phyloP scores from a whole-genome alignment of 2,888 invertebrate genomes.

The Diarsia rubi region DNA sequence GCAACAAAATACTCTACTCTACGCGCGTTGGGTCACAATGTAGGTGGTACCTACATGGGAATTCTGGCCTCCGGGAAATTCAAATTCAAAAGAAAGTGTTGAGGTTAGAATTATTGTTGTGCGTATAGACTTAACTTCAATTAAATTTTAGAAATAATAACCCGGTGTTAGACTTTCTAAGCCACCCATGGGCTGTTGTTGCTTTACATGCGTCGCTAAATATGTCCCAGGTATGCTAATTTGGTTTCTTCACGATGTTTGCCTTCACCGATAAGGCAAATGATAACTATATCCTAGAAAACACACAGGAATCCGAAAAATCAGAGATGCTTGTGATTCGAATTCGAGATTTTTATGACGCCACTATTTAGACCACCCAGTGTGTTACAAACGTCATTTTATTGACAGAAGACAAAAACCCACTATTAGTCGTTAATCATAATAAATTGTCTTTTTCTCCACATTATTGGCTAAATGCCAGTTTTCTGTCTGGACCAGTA shows the following conservation, averaged over 20 bases:
- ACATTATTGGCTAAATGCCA: constrained; percentile 35
- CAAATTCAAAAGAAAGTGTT: too few relatives aligned
- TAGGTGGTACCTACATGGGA: too few relatives aligned
- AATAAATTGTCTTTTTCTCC: constrained; percentile 17
- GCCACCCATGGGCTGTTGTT: neutral
- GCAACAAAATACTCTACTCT: too few relatives aligned
- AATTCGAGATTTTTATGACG: too few relatives aligned
- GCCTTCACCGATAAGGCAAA: too few relatives aligned
- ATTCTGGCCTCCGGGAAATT: too few relatives aligned
- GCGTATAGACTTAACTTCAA: neutral
- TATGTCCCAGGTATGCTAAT: neutral
- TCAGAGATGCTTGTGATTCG: too few relatives aligned
- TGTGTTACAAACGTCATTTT: neutral
- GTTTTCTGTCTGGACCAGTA: constrained; percentile 10
- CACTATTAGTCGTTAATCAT: constrained; percentile 5
- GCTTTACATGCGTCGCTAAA: neutral
- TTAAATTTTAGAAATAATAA: neutral
- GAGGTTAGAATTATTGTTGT: neutral
- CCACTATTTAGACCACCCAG: too few relatives aligned
- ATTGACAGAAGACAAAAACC: constrained; percentile 1
- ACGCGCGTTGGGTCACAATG: too few relatives aligned
- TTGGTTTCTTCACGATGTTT: neutral
- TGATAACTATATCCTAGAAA: too few relatives aligned
- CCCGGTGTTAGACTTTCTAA: neutral
- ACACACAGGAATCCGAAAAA: too few relatives aligned